A percentile compares a stretch with the other conserved stretches of the same genome.
These are phyloP conservation scores for Scalopus aquaticus DNA, from an alignment of 2,113 vertebrate species.

Conservation along the genomic window DNA sequence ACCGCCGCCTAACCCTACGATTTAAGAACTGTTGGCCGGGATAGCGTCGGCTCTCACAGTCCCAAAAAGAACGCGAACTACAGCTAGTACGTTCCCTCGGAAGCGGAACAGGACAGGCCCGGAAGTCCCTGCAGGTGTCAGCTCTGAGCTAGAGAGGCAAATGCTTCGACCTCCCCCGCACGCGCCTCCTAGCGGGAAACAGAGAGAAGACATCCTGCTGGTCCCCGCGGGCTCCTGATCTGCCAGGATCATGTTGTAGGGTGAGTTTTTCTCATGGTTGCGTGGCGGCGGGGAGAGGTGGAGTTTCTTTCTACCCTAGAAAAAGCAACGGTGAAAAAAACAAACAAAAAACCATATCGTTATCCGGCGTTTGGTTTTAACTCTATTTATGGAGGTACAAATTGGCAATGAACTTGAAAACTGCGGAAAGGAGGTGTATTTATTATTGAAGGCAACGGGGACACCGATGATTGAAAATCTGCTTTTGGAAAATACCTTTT, in stretches of 20 bases:
- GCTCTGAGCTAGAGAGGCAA: neutral
- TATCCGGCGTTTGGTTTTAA: neutral
- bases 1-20: rapidly evolving
- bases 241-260: rapidly evolving
- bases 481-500: neutral
- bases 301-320: neutral
- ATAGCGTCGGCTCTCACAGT: rapidly evolving
- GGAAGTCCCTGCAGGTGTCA: slow-evolving; percentile 10
- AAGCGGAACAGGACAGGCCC: neutral
- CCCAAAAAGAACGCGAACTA: rapidly evolving
- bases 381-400: neutral
- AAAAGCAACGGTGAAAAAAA: neutral
- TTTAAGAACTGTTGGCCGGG: rapidly evolving
- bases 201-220: neutral
- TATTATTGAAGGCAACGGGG: neutral
- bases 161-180: neutral
- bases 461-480: neutral
- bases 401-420: neutral
- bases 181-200: neutral
- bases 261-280: neutral
- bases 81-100: neutral
- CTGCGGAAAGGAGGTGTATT: neutral
- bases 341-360: too few species aligned
- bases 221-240: rapidly evolving
- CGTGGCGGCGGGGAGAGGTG: rapidly evolving